Base-by-base conservation (phyloP, 2,113 vertebrate genomes). In the Delphinus delphis region DNA sequence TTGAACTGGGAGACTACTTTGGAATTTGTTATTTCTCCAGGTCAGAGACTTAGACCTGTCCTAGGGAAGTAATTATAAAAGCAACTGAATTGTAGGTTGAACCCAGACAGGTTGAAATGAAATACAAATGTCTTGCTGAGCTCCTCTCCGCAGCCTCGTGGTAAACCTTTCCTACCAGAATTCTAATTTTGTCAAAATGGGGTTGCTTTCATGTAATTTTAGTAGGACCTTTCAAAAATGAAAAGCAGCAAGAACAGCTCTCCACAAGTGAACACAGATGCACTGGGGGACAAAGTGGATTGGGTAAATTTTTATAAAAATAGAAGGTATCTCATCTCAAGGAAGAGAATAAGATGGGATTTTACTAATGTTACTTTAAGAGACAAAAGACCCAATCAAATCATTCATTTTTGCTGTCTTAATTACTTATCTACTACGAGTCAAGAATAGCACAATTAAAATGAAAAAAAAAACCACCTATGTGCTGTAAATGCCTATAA, bases 161-260 rank as follows among this genome's bases (percentile, higher is more conserved):
- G 92, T 80, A 84, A 97, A 93, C 53, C 65, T 91, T 93, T 95
- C 70, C 53, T 33, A 88, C 65, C 87, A 96, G 94, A 94, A 93
- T 80, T 92, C 94, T 95, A 96, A 95, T 95, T 94, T 88, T 89
- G 76, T 97, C 90, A 95, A 47, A 97, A 90, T 44, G 23, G 92
- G 70, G 65, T 55, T 97, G 96, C 94, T 97, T 93, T 96, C 88
- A 90, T 63, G 60, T 95, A 87, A 97, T 94, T 97, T 98, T 96
- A 97, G 77, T 95, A 88, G 50, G 47, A 96, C 84, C 23, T 95
- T 85, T 96, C 55, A 92, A 83, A 94, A 84, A 62, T 14, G 2
- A 21, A 88, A 1, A 26, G 15, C 25, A 13, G 87, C 14, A 60
- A 95, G 90, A 88, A 84, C 53, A 76, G 74, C 53, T 18, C 53